Evolutionary conservation across 2,797 vertebrate genomes (phyloP), one percentile per base, ranked within the genome.

Genomic region (Liasis olivaceus): DNA sequence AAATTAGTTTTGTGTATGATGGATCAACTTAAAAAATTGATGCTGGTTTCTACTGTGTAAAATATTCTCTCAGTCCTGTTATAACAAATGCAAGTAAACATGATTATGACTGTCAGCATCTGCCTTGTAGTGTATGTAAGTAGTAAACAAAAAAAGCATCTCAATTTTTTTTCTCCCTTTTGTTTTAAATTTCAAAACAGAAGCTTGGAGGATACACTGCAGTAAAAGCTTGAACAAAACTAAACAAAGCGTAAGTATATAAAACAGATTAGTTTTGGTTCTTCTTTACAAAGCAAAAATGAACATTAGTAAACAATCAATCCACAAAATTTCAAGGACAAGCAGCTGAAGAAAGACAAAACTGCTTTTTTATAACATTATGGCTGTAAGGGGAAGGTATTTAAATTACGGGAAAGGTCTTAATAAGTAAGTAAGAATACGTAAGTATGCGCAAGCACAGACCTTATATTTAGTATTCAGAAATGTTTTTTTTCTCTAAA

Each of bases 371-470:
- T 85, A 88, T 69, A 89, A 64, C 69, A 56, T 0, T 51, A 91
- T 94, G 36, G 22, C 5, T 24, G 66, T 93, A 93, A 14, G 47
- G 92, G 7, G 90, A 95, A 95, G 2, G 31, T 7, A 51, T 92
- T 94, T 69, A 77, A 91, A 54, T 90, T 85, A 69, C 92, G 15
- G 69, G 36, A 28, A 91, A 93, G 89, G 47, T 1, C 87, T 87
- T 88, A 64, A 89, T 56, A 88, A 95, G 47, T 92, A 93, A 92
- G 26, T 15, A 62, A 42, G 42, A 64, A 89, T 56, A 88, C 95
- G 54, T 92, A 93, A 92, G 26, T 15, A 62, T n/a, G 13, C 2
- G 54, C 11, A 88, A 88, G 36, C 26, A 66, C 8, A 85, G 36
- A 58, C 20, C 4, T 59, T 28, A 60, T 89, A 89, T 72, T 72